Conservation (phyloP, 2,797 vertebrate species). For the Rhinatrema bivittatum region DNA sequence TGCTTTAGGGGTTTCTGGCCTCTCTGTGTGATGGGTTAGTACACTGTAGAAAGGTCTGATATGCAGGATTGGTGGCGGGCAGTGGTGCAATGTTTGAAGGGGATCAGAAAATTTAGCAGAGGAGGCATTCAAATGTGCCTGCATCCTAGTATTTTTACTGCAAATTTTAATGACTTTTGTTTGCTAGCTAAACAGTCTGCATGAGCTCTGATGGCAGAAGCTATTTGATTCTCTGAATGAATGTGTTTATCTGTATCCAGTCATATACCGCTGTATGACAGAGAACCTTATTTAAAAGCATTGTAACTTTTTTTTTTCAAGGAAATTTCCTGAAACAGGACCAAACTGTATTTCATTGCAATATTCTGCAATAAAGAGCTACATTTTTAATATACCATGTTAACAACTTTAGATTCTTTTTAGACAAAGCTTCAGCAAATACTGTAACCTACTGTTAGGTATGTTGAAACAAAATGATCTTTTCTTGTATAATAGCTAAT, state of each 20-base stretch:
- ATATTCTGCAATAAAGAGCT: conserved; percentile 7
- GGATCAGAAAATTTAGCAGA: too few species aligned
- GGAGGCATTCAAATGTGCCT: conserved; percentile 36
- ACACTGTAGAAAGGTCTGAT: too few species aligned
- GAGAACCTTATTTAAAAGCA: too few species aligned
- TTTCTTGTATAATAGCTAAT: background rate
- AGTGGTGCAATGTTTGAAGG: too few species aligned
- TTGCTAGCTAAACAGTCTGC: conserved; percentile 23
- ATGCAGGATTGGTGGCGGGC: too few species aligned
- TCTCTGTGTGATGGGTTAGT: too few species aligned
- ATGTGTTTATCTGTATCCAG: conserved; percentile 21
- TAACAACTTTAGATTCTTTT: conserved; percentile 4
- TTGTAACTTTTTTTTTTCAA: background rate
- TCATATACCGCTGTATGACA: too few species aligned
- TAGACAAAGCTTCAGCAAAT: conserved; percentile 11
- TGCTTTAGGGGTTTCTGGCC: too few species aligned
- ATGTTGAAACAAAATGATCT: background rate
- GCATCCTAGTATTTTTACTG: conserved; percentile 27
- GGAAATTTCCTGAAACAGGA: conserved; percentile 24
- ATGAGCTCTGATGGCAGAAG: conserved; percentile 6
- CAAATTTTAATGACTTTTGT: conserved; percentile 28
- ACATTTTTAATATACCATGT: background rate
- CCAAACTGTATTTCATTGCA: background rate
- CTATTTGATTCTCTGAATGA: conserved; percentile 9
- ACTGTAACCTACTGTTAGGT: background rate